These are phyloP conservation scores for Trematocara nigrifrons DNA, from an alignment of 2,113 vertebrate species.

Conservation along the genomic window DNA sequence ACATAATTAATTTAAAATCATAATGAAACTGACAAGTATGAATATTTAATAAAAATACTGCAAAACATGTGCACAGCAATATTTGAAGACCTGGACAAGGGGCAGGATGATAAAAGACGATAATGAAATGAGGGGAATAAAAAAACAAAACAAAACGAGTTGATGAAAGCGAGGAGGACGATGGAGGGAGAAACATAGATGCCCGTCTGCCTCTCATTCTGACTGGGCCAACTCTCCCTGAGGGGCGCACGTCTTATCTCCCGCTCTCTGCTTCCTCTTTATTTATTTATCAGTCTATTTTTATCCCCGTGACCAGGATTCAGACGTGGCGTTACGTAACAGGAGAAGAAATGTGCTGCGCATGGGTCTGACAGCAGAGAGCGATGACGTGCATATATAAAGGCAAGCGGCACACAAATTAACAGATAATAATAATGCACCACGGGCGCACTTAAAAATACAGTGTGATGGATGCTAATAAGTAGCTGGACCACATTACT, in stretches of 20 bases:
- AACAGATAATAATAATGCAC: background rate
- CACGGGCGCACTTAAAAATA: background rate
- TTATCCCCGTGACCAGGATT: conserved; percentile 62
- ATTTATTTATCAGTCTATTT: conserved; percentile 72
- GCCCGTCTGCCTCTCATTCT: conserved; percentile 35
- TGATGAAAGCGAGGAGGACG: conserved; percentile 1
- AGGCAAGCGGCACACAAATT: background rate
- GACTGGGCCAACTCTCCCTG: conserved; percentile 40
- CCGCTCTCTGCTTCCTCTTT: conserved; percentile 49
- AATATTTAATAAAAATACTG: background rate
- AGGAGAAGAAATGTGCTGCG: conserved; percentile 27
- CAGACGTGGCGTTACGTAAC: conserved; percentile 54
- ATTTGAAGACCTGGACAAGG: background rate
- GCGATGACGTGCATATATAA: background rate
- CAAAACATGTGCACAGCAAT: background rate
- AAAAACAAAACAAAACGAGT: background rate
- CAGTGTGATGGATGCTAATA: background rate
- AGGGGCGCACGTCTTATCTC: conserved; percentile 45
- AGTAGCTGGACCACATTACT: background rate
- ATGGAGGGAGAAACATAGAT: conserved; percentile 1
- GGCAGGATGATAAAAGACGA: background rate
- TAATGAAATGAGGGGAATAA: conserved; percentile 6
- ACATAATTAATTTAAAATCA: background rate
- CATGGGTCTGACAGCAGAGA: background rate
- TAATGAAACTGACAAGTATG: background rate